Conservation (phyloP, 2,888 invertebrate species). For the Steromphala cineraria region DNA sequence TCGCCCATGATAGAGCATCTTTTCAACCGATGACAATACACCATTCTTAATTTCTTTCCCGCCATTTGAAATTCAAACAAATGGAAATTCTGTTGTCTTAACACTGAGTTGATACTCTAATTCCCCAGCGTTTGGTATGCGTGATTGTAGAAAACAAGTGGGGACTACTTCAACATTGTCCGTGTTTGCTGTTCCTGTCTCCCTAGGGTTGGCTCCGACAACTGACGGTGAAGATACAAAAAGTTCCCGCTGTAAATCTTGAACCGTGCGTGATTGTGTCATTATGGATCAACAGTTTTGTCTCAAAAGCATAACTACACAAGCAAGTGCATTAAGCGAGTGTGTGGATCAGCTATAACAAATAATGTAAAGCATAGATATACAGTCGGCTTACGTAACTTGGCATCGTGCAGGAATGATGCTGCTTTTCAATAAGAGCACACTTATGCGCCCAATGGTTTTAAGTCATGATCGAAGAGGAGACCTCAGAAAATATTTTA, state of each 20-base stretch:
- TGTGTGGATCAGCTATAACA: too few relatives aligned
- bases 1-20: not conserved
- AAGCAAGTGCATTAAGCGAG: slow-evolving; percentile 3
- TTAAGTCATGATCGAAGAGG: too few relatives aligned
- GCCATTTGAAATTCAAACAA: not conserved
- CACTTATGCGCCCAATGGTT: too few relatives aligned
- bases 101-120: not conserved
- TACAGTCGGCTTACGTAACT: too few relatives aligned
- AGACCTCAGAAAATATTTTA: too few relatives aligned
- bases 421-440: too few relatives aligned
- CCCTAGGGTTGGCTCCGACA: not conserved
- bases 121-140: not conserved
- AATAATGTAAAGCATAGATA: too few relatives aligned
- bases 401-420: too few relatives aligned
- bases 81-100: not conserved
- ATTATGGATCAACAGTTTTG: not conserved
- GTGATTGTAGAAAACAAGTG: not conserved
- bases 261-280: not conserved
- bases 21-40: not conserved
- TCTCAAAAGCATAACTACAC: not conserved
- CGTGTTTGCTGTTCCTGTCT: not conserved
- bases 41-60: not conserved
- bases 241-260: not conserved
- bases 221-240: not conserved
- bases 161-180: not conserved